Conservation (phyloP, 2,797 vertebrate species). For the Ispidina picta region DNA sequence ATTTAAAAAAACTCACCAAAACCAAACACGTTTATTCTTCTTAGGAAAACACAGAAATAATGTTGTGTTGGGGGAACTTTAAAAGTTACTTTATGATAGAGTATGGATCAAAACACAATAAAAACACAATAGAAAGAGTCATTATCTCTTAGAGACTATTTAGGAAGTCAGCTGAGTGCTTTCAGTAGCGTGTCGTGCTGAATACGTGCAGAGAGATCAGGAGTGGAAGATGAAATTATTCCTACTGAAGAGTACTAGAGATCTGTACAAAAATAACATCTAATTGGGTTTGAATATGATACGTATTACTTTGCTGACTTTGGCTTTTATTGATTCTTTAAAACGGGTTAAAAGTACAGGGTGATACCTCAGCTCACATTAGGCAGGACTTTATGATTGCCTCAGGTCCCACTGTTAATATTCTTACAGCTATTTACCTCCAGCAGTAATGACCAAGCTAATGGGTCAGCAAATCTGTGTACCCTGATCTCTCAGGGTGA, state of each 20-base stretch:
- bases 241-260: neutral
- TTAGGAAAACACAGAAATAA: neutral
- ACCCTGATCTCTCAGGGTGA: neutral
- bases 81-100: constrained; percentile 45
- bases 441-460: neutral
- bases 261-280: constrained; percentile 34
- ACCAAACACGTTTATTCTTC: neutral
- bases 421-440: constrained; percentile 27
- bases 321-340: constrained; percentile 59
- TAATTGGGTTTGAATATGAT: constrained; percentile 60
- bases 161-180: neutral
- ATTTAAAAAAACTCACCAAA: no score
- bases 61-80: neutral
- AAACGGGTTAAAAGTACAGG: constrained; percentile 49
- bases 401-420: constrained; percentile 33
- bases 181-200: neutral
- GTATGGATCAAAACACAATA: constrained; percentile 51
- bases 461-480: constrained; percentile 14
- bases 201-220: neutral
- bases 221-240: constrained; percentile 29
- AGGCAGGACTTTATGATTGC: neutral
- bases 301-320: constrained; percentile 26
- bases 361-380: constrained; percentile 12
- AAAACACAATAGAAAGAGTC: constrained; percentile 22
- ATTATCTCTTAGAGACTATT: constrained; percentile 6